These are phyloP conservation scores for Proteles cristata DNA, from an alignment of 2,113 vertebrate species.

Conservation along the genomic window DNA sequence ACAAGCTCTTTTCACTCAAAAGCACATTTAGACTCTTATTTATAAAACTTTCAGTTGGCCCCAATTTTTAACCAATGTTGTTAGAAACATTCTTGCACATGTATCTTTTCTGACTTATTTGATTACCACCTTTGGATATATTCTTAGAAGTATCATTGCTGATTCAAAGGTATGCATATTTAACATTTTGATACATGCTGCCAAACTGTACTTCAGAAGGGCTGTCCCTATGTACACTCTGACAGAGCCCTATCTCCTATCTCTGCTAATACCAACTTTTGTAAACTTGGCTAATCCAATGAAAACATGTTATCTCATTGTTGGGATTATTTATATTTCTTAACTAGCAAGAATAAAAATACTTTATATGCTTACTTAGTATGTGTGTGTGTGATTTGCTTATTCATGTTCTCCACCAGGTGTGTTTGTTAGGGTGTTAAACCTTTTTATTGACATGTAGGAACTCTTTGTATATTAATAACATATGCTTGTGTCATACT, in stretches of 20 bases:
- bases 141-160: background rate
- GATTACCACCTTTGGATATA: background rate
- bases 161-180: background rate
- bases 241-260: background rate
- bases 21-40: background rate
- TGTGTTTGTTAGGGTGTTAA: background rate
- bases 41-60: background rate
- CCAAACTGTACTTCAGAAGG: background rate
- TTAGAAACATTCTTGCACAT: background rate
- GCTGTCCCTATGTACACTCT: background rate
- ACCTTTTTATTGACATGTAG: background rate
- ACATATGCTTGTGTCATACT: background rate
- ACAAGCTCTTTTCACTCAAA: conserved; percentile 10
- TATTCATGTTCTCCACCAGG: background rate
- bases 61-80: background rate
- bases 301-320: background rate
- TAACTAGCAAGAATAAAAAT: background rate
- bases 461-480: background rate
- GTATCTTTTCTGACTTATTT: background rate
- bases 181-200: conserved; percentile 5
- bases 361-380: background rate
- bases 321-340: conserved; percentile 20
- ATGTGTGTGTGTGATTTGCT: background rate
- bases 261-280: background rate
- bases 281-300: background rate